Percentiles rank a stretch among this genome's conserved stretches.
These are phyloP conservation scores for Tenthredo distinguenda DNA, from an alignment of 2,888 invertebrate species.

Conservation along the genomic window DNA sequence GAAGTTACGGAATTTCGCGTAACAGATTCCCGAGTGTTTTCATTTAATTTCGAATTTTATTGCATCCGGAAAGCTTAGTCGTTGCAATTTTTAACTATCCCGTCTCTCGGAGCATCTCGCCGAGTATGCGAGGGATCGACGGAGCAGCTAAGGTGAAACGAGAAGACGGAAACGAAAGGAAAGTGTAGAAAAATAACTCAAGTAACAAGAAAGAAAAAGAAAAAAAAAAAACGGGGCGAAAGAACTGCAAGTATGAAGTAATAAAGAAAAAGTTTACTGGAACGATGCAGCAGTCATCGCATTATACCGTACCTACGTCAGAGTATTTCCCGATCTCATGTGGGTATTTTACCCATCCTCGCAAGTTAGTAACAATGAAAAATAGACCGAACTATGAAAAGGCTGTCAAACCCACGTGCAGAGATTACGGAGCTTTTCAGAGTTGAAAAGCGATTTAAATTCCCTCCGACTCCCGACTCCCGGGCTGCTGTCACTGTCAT, in stretches of 20 bases:
- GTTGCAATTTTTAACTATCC: slow-evolving; percentile 39
- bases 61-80: not conserved
- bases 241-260: not conserved
- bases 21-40: not conserved
- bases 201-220: not conserved
- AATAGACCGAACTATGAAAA: slow-evolving; percentile 33
- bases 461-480: not conserved
- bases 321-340: not conserved
- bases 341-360: slow-evolving; percentile 4
- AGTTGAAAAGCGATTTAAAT: slow-evolving; percentile 47
- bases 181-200: not conserved
- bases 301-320: not conserved
- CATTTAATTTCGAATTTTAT: not conserved
- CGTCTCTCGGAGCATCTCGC: not conserved
- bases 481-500: slow-evolving; percentile 20
- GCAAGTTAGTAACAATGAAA: slow-evolving; percentile 14
- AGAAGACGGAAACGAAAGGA: slow-evolving; percentile 9
- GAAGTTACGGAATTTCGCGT: not conserved
- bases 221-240: not conserved
- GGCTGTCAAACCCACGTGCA: slow-evolving; percentile 39
- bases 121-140: not conserved
- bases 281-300: slow-evolving; percentile 2
- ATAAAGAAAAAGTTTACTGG: not conserved
- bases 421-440: slow-evolving; percentile 21
- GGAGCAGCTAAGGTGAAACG: not conserved